Evolutionary conservation across 2,113 vertebrate species (phyloP).

Genomic region (Alces alces): DNA sequence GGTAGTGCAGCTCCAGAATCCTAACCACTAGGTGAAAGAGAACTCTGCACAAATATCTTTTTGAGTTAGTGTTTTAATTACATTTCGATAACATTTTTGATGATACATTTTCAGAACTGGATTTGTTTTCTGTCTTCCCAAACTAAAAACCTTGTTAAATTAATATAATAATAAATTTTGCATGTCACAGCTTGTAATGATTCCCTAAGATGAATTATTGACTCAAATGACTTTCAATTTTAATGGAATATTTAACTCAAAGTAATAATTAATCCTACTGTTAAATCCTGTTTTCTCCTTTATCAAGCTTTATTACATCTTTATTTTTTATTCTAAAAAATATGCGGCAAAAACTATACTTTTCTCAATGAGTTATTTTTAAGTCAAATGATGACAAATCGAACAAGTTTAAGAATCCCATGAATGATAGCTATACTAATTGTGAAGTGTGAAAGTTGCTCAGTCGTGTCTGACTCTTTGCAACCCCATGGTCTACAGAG

Average conservation of each 20-base stretch:
- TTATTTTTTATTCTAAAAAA: neutral
- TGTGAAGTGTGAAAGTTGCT: neutral
- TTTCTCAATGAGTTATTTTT: neutral
- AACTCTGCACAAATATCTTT: neutral
- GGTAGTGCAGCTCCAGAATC: neutral
- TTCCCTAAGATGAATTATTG: neutral
- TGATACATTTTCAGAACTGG: neutral
- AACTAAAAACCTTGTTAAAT: neutral
- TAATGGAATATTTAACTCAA: neutral
- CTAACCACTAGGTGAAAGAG: neutral
- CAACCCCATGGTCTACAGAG: neutral
- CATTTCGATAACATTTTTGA: neutral
- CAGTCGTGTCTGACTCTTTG: neutral
- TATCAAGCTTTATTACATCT: neutral
- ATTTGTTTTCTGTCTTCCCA: neutral
- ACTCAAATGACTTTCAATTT: neutral
- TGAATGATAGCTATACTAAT: neutral
- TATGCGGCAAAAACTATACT: neutral
- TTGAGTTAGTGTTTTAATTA: neutral
- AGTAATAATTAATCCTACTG: neutral
- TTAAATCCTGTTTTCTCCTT: neutral
- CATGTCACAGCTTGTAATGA: fast-evolving
- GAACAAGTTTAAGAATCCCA: neutral
- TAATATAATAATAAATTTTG: neutral
- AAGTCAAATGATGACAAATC: neutral